Base-by-base conservation (phyloP, 2,888 invertebrate species). In the Blastobasis adustella region DNA sequence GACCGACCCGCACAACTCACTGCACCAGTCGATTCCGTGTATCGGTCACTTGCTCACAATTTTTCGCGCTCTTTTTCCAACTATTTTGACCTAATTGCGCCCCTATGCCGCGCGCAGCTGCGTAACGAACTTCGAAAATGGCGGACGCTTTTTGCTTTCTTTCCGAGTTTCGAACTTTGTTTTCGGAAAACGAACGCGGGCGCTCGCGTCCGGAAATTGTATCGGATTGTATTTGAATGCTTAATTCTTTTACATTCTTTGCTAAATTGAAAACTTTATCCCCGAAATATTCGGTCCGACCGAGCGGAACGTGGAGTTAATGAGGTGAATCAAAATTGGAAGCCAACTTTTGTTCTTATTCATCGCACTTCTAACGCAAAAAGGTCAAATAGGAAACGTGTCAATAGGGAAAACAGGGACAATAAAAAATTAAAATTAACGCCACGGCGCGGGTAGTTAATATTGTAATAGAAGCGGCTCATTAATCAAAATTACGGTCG, bases 401-500 rank as follows among this genome's bases (percentile, higher is more conserved):
- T 23, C 23, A 23, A 23, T 38, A 7, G 49, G 50, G 38, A 39
- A 49, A 51, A 48, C 49, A 43, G 47, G n/a, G 23, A 44, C 45
- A 47, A 45, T 47, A 45, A 55, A 59, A 60, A 67, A 70, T 67
- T 72, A 71, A 72, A 75, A 71, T 71, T 65, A 63, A 67, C 65
- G 59, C 57, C 63, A 61, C 23, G 23, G 23, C 23, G 49, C 62
- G 23, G 3, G 62, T 61, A 61, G 58, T 23, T 55, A 66, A 67
- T 73, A 76, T 74, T 67, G 69, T 71, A 76, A 67, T 57, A 61
- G 66, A 65, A 73, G 68, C 66, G 70, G 71, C 73, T 74, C 75
- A 78, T 82, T 78, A 76, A 70, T 84, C 78, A 79, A 81, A 83
- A 84, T 84, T 82, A 84, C 75, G 56, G 59, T 63, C 67, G 72